These are phyloP conservation scores for Thomomys bottae DNA, from an alignment of 2,113 vertebrate genomes.

Conservation along the genomic window DNA sequence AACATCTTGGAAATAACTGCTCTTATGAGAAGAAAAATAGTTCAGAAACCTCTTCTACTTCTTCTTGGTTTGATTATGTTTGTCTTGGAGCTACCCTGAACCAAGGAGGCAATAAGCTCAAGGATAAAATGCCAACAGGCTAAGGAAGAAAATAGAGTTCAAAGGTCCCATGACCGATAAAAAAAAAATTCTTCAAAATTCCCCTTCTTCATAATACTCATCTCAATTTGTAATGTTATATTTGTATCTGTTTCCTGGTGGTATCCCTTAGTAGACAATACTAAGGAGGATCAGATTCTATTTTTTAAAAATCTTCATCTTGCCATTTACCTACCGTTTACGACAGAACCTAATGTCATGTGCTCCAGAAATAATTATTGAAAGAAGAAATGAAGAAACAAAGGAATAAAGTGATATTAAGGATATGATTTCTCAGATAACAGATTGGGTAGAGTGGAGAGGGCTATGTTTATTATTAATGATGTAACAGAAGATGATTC, in stretches of 20 bases:
- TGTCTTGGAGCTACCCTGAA: background rate
- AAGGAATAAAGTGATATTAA: background rate
- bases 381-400: slow-evolving; percentile 44
- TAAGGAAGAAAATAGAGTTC: background rate
- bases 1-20: slow-evolving; percentile 30
- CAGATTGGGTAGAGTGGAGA: background rate
- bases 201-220: slow-evolving; percentile 16
- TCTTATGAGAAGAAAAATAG: background rate
- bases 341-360: background rate
- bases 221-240: slow-evolving; percentile 7
- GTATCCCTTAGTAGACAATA: background rate
- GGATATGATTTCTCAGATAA: slow-evolving; percentile 41
- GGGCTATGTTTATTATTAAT: slow-evolving; percentile 51
- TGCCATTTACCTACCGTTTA: slow-evolving; percentile 2
- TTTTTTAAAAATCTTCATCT: background rate
- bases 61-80: background rate
- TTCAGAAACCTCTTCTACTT: background rate
- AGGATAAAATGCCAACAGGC: background rate
- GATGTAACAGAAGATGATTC: slow-evolving; percentile 60
- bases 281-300: background rate
- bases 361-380: slow-evolving; percentile 43
- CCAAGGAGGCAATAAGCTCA: background rate
- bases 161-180: too few relatives aligned
- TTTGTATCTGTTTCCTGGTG: slow-evolving; percentile 24
- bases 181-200: slow-evolving; percentile 24